phyloP scores from a whole-genome alignment of 2,888 invertebrate genomes.

The Unio pictorum region DNA sequence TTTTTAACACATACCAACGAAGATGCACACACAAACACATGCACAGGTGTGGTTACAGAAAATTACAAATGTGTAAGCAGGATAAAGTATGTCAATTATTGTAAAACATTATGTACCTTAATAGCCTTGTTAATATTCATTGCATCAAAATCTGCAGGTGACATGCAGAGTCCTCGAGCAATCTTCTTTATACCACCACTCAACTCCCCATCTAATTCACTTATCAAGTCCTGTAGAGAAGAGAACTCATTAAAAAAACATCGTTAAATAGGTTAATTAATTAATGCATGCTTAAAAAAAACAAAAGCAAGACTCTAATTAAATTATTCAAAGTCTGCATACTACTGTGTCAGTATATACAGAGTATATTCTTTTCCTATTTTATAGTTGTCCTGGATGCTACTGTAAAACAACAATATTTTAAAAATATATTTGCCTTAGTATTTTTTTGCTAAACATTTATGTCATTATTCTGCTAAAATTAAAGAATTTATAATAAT shows the following conservation, averaged over 20 bases:
- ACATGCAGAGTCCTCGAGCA: slow-evolving; percentile 63
- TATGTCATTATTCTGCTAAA: too few relatives aligned
- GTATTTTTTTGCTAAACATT: too few relatives aligned
- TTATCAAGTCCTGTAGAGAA: slow-evolving; percentile 61
- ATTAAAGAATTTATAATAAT: too few relatives aligned
- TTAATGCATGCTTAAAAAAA: not conserved
- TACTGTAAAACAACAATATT: too few relatives aligned
- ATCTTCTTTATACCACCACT: slow-evolving; percentile 69
- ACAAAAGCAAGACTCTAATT: too few relatives aligned
- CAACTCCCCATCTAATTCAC: slow-evolving; percentile 67
- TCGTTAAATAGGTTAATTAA: too few relatives aligned
- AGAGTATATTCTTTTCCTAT: too few relatives aligned
- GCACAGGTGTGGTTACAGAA: not conserved
- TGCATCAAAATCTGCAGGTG: slow-evolving; percentile 70
- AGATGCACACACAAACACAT: not conserved
- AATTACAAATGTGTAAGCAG: not conserved
- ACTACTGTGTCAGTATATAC: too few relatives aligned
- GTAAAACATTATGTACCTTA: slow-evolving; percentile 48
- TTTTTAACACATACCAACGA: not conserved
- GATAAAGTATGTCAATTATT: not conserved
- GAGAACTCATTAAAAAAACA: not conserved
- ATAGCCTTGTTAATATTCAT: slow-evolving; percentile 68
- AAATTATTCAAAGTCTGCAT: too few relatives aligned
- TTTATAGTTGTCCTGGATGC: too few relatives aligned
- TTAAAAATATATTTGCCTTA: too few relatives aligned